These are phyloP conservation scores for Eubasilissa splendida DNA, from an alignment of 2,888 invertebrate species.

Conservation along the genomic window DNA sequence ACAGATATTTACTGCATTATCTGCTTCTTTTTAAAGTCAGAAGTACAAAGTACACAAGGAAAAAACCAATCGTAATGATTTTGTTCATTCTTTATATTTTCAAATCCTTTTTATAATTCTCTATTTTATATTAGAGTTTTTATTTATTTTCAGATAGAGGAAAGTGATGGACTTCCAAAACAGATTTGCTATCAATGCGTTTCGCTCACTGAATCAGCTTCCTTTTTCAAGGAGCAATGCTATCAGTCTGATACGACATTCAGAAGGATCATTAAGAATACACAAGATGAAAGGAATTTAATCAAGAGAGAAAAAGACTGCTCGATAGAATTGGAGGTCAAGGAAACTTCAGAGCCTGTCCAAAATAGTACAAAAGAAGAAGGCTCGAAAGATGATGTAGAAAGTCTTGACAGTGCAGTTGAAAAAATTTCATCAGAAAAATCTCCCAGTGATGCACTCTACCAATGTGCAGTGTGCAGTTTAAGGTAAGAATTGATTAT, in stretches of 20 bases:
- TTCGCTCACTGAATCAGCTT: slow-evolving; percentile 65
- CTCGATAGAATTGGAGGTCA: background rate
- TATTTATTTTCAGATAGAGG: slow-evolving; percentile 60
- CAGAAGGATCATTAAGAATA: slow-evolving; percentile 50
- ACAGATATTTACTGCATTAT: too few relatives aligned
- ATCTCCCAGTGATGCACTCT: slow-evolving; percentile 7
- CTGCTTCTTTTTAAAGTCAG: too few relatives aligned
- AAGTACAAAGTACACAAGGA: too few relatives aligned
- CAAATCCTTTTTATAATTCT: too few relatives aligned
- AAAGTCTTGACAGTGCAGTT: background rate
- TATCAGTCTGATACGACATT: slow-evolving; percentile 64
- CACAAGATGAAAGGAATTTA: background rate
- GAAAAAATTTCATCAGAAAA: background rate
- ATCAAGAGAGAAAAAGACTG: slow-evolving; percentile 33
- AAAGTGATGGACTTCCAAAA: slow-evolving; percentile 64
- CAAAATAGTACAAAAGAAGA: background rate
- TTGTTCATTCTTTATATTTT: too few relatives aligned
- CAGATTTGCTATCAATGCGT: slow-evolving; percentile 65
- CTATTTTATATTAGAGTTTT: background rate
- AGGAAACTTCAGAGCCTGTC: background rate
- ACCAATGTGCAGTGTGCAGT: slow-evolving; percentile 32
- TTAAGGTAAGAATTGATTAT: slow-evolving; percentile 1
- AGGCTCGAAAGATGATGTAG: slow-evolving; percentile 10
- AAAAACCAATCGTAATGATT: too few relatives aligned
- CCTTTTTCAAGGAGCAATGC: slow-evolving; percentile 65